phyloP scores from a whole-genome alignment of 2,113 vertebrate genomes.

The Elephas maximus region DNA sequence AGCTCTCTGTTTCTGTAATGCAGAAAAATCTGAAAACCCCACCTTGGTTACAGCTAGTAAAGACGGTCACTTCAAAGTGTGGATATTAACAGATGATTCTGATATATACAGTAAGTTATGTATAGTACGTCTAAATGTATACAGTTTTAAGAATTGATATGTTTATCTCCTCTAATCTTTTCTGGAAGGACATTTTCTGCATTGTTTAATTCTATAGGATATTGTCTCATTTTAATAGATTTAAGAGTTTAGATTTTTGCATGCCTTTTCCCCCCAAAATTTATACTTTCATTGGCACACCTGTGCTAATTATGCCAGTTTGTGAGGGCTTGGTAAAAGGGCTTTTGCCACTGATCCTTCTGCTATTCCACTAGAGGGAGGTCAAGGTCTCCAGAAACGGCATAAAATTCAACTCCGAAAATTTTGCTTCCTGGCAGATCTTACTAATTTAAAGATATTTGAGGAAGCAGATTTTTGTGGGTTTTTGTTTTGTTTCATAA shows the following conservation, averaged over 20 bases:
- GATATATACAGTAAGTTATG: constrained; percentile 87
- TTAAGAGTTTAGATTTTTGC: constrained; percentile 14
- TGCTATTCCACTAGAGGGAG: constrained; percentile 65
- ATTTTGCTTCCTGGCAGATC: not conserved
- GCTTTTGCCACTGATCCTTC: not conserved
- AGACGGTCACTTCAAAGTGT: constrained; percentile 96
- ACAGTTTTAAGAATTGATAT: not conserved
- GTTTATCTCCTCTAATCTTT: not conserved
- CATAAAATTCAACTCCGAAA: not conserved
- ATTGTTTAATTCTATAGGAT: not conserved
- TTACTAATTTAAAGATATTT: not conserved
- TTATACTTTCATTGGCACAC: not conserved
- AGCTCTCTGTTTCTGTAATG: constrained; percentile 92
- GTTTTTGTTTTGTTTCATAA: not conserved
- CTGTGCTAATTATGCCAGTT: not conserved
- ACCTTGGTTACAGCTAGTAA: constrained; percentile 93
- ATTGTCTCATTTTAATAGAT: constrained; percentile 18
- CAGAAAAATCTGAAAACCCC: constrained; percentile 81
- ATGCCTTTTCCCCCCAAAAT: not conserved
- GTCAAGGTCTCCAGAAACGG: not conserved
- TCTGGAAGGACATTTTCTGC: not conserved
- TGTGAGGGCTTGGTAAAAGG: not conserved
- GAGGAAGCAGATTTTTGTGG: not conserved
- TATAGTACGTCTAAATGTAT: not conserved
- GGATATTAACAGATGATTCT: constrained; percentile 90